Conservation (phyloP, 2,888 invertebrate genomes). For the Creontiades dilutus region DNA sequence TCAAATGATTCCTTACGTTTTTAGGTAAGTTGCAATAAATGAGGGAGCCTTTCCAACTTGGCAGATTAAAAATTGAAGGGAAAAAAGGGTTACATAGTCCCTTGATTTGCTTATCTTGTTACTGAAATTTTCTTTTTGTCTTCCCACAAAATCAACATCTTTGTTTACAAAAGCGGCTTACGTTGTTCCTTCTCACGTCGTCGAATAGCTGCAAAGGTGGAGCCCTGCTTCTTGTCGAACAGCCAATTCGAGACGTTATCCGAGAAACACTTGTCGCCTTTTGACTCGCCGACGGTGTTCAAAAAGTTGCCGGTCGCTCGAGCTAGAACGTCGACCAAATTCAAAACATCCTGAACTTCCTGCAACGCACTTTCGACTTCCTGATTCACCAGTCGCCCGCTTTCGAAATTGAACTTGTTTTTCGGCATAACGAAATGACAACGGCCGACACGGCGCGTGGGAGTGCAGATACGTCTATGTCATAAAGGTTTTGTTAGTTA, state of each 20-base stretch:
- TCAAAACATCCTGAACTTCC: conserved; percentile 54
- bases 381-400: not conserved
- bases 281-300: not conserved
- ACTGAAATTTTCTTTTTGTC: no score
- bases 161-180: not conserved
- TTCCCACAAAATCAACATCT: no score
- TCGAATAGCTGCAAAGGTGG: not conserved
- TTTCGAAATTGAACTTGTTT: conserved; percentile 48
- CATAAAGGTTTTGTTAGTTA: no score
- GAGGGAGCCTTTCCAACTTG: no score
- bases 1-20: no score
- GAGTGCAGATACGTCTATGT: no score
- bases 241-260: conserved; percentile 50
- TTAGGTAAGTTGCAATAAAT: no score
- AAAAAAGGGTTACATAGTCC: no score
- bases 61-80: no score
- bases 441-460: not conserved
- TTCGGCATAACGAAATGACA: not conserved
- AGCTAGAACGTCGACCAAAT: conserved; percentile 53
- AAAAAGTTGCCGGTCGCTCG: conserved; percentile 45
- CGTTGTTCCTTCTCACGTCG: conserved; percentile 7
- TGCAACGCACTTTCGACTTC: conserved; percentile 42
- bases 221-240: conserved; percentile 52
- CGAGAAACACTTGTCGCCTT: conserved; percentile 23
- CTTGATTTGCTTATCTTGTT: no score